These are phyloP conservation scores for Brenthis daphne DNA, from an alignment of 2,888 invertebrate genomes.

Conservation along the genomic window DNA sequence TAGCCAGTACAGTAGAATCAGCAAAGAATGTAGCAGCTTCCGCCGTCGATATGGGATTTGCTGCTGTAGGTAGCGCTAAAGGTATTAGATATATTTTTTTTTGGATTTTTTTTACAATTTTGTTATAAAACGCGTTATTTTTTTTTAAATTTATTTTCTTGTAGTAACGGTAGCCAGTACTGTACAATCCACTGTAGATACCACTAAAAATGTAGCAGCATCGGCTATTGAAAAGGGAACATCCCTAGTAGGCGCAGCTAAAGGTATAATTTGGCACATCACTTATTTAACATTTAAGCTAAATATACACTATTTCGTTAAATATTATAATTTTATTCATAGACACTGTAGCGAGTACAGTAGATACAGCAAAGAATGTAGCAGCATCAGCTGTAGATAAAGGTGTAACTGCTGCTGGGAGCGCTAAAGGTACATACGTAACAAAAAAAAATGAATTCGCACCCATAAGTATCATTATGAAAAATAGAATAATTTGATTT, in stretches of 20 bases:
- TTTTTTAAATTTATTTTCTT: conserved; percentile 25
- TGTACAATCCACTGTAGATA: conserved; percentile 50
- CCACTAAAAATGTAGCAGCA: conserved; percentile 45
- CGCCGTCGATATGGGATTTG: conserved; percentile 54
- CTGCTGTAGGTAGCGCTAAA: conserved; percentile 44
- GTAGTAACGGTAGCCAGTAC: conserved; percentile 53
- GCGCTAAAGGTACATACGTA: conserved; percentile 44
- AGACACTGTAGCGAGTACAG: conserved; percentile 48
- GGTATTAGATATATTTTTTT: conserved; percentile 13
- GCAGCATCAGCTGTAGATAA: conserved; percentile 49
- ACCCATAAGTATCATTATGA: background rate
- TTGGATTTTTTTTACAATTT: background rate
- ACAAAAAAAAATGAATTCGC: background rate
- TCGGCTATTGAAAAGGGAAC: conserved; percentile 53
- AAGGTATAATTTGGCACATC: conserved; percentile 39
- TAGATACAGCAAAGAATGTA: conserved; percentile 51
- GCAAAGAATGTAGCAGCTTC: conserved; percentile 57
- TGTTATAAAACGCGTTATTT: background rate
- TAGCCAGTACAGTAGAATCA: conserved; percentile 57
- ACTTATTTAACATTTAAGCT: background rate
- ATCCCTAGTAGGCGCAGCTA: conserved; percentile 49
- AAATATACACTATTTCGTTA: background rate
- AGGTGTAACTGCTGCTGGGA: conserved; percentile 42
- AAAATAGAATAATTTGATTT: background rate
- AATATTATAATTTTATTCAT: conserved; percentile 33